These are phyloP conservation scores for Emmelina monodactyla DNA, from an alignment of 2,888 invertebrate genomes.

Conservation along the genomic window DNA sequence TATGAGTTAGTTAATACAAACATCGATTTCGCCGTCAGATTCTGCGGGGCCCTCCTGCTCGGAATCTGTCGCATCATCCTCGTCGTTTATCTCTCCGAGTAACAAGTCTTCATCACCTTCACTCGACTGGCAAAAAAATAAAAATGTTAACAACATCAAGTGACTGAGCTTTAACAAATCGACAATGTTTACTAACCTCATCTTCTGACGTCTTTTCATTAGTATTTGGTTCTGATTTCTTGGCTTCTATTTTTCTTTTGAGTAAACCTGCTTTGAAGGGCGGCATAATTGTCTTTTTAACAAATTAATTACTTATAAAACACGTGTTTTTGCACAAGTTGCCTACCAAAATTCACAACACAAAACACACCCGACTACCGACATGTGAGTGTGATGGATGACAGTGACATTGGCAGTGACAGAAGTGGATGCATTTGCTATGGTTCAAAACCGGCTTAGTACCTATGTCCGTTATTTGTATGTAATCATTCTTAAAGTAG, in stretches of 20 bases:
- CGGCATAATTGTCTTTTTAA: constrained; percentile 32
- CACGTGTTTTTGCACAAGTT: too few relatives aligned
- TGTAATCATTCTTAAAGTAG: too few relatives aligned
- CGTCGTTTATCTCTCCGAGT: constrained; percentile 28
- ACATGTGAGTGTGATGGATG: too few relatives aligned
- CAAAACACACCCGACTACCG: too few relatives aligned
- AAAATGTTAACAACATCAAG: neutral
- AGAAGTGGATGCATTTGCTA: too few relatives aligned
- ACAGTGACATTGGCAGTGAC: too few relatives aligned
- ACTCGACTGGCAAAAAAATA: constrained; percentile 17
- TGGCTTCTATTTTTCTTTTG: constrained; percentile 35
- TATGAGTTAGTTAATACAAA: constrained; percentile 21
- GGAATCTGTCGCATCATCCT: constrained; percentile 39
- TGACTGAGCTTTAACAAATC: neutral
- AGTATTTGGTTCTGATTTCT: constrained; percentile 15
- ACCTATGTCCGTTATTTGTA: too few relatives aligned
- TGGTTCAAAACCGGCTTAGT: too few relatives aligned
- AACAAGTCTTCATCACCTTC: constrained; percentile 27
- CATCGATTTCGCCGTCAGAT: constrained; percentile 52
- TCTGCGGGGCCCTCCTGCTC: constrained; percentile 47
- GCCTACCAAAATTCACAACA: too few relatives aligned
- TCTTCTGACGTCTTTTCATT: constrained; percentile 19
- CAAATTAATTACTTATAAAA: too few relatives aligned
- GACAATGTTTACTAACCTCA: constrained; percentile 19
- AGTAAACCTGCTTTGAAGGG: constrained; percentile 42